Conservation (phyloP, 2,888 invertebrate species). For the Operophtera brumata region DNA sequence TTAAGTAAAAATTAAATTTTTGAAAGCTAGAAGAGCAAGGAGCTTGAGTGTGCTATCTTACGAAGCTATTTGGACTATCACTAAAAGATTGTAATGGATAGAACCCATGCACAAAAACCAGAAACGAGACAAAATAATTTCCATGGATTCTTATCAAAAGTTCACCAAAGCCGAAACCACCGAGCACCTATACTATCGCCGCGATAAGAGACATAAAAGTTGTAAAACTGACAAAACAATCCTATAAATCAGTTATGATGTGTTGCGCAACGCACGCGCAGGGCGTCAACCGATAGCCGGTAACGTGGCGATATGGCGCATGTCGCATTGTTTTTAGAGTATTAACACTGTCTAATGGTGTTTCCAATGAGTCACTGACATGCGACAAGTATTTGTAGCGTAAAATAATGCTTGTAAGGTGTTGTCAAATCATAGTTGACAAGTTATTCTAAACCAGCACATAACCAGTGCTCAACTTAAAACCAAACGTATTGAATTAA, state of each 20-base stretch:
- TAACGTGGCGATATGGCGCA: slow-evolving; percentile 11
- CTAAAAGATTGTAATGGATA: too few species aligned
- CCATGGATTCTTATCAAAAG: neutral
- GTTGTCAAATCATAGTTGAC: neutral
- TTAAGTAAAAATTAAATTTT: too few species aligned
- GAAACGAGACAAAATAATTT: too few species aligned
- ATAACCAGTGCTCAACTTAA: too few species aligned
- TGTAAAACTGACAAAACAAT: slow-evolving; percentile 28
- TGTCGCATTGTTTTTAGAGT: slow-evolving; percentile 13
- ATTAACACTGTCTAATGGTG: slow-evolving; percentile 1
- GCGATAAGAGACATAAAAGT: slow-evolving; percentile 17
- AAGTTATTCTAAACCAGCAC: too few species aligned
- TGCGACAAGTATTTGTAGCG: neutral
- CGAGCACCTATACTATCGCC: neutral
- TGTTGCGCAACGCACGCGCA: slow-evolving; percentile 23
- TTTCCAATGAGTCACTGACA: neutral
- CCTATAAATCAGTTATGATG: slow-evolving; percentile 17
- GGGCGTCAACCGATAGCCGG: slow-evolving; percentile 22
- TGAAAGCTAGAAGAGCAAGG: too few species aligned
- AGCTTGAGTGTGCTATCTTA: too few species aligned
- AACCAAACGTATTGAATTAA: too few species aligned
- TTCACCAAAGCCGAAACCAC: slow-evolving; percentile 3
- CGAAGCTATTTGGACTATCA: too few species aligned
- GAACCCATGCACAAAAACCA: too few species aligned
- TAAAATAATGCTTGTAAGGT: neutral